Evolutionary conservation across 2,888 invertebrate genomes (phyloP), one percentile per base, ranked within the genome.

Genomic region (Ligdia adustata): DNA sequence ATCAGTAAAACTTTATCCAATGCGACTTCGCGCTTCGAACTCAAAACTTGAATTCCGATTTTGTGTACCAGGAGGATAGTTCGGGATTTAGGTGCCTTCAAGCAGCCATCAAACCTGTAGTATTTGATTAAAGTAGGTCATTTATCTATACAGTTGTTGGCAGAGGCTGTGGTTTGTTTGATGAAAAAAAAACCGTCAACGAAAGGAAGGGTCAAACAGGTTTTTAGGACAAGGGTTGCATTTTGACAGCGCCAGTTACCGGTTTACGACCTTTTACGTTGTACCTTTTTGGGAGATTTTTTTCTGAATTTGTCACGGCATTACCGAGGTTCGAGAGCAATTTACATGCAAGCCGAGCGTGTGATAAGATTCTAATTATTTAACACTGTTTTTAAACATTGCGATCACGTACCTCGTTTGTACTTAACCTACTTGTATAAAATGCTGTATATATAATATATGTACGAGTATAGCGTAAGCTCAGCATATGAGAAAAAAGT

Each of bases 171-270:
- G 62, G 60, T 55, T 56, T 42, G 52, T 57, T 61, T 58, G 58
- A 63, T 60, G 58, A 56, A 66, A 59, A 44, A 37, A 65, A 59
- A 63, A 22, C 7, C 48, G 56, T 58, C 58, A 61, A 57, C 57
- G 31, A 62, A 60, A 32, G 54, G 52, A 61, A 56, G 52, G 59
- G 63, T 62, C 52, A 29, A 49, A 46, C 55, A 47, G 47, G 50
- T 53, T 57, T 66, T 57, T 60, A 60, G 61, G 68, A 63, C 53
- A 55, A 55, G 54, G 57, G 59, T 52, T 52, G 50, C 39, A 56
- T 54, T 60, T 58, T 66, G 68, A 66, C 70, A 69, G 63, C 54
- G 22, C 32, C 52, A 56, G 65, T 66, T 55, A 50, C 53, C 40
- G 52, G 57, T 64, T 64, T 62, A 66, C 65, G 53, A 54, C 39